Evolutionary conservation across 2,113 vertebrate genomes (phyloP).

Genomic region (Varanus salvator): DNA sequence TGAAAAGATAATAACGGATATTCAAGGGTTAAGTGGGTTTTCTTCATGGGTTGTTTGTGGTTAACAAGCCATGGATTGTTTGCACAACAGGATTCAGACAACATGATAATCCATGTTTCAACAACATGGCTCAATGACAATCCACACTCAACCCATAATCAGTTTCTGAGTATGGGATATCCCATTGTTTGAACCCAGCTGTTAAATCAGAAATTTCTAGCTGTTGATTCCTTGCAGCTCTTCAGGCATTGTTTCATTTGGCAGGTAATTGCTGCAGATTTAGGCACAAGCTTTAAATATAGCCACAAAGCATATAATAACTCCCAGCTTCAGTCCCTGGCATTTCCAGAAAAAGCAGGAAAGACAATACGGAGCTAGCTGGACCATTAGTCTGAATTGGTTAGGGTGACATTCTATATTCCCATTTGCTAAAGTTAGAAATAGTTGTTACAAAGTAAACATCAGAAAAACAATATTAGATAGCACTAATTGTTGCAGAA

Average conservation of each 20-base stretch:
- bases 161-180: no score
- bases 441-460: not conserved
- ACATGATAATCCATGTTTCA: no score
- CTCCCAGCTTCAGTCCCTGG: not conserved
- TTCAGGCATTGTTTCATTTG: not conserved
- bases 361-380: not conserved
- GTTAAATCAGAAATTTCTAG: not conserved
- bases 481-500: not conserved
- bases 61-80: no score
- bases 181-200: no score
- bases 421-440: not conserved
- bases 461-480: not conserved
- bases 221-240: not conserved
- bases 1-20: no score
- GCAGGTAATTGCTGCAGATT: not conserved
- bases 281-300: not conserved
- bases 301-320: not conserved
- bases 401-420: not conserved
- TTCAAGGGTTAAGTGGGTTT: no score
- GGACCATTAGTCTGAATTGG: not conserved
- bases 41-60: no score
- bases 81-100: no score
- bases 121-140: no score
- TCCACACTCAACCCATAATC: no score
- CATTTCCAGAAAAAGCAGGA: not conserved